phyloP scores from a whole-genome alignment of 2,113 vertebrate species.

The Melanotaenia duboulayi region DNA sequence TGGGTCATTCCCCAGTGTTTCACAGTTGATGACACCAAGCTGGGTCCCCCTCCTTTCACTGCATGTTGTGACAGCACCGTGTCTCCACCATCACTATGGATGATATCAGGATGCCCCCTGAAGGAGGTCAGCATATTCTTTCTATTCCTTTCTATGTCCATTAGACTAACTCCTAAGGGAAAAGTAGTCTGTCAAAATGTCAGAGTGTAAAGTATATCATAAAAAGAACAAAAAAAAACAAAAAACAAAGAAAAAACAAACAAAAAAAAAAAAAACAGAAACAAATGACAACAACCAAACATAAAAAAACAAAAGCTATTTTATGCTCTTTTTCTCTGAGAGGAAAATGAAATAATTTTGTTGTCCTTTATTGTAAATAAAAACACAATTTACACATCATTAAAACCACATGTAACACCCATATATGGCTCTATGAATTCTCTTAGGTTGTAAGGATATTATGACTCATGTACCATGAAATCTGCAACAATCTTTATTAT shows the following conservation, averaged over 20 bases:
- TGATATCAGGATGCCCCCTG: constrained; percentile 64
- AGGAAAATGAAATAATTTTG: too few relatives aligned
- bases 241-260: neutral
- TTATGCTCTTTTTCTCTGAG: too few relatives aligned
- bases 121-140: constrained; percentile 44
- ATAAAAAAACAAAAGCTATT: neutral
- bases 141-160: constrained; percentile 16
- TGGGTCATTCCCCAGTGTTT: constrained; percentile 57
- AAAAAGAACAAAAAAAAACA: neutral
- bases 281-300: too few relatives aligned
- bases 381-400: neutral
- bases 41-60: constrained; percentile 1
- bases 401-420: neutral
- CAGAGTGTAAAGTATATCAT: neutral
- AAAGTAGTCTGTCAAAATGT: constrained; percentile 10
- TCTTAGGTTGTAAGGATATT: neutral
- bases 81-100: constrained; percentile 54
- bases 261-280: neutral
- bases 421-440: neutral
- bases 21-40: constrained; percentile 56
- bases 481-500: neutral
- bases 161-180: constrained; percentile 12
- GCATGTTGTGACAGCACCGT: constrained; percentile 64
- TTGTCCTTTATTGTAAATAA: too few relatives aligned
- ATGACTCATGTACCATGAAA: too few relatives aligned